phyloP scores from a whole-genome alignment of 2,113 vertebrate genomes.

The Cololabis saira region DNA sequence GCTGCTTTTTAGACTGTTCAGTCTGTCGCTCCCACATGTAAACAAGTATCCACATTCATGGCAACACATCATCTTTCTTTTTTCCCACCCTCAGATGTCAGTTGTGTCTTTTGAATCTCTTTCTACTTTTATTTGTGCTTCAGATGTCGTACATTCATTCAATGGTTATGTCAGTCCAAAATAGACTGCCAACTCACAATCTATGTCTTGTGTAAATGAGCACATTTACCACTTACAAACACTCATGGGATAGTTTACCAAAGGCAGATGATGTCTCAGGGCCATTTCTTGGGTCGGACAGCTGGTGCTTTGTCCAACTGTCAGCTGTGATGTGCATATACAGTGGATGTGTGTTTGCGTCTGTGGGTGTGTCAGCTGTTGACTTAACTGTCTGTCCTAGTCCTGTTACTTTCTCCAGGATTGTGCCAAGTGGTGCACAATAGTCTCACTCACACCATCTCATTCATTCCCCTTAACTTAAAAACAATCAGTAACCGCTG shows the following conservation, averaged over 20 bases:
- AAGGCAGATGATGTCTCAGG: constrained; percentile 23
- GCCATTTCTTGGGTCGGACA: constrained; percentile 45
- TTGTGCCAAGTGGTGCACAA: constrained; percentile 60
- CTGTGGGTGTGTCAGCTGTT: constrained; percentile 65
- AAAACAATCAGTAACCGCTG: neutral
- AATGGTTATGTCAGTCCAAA: no score
- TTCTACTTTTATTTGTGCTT: no score
- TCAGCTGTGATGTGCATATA: constrained; percentile 60
- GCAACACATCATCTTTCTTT: no score
- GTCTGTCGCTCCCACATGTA: no score
- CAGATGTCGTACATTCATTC: no score
- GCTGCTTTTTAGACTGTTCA: no score
- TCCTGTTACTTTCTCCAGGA: constrained; percentile 71
- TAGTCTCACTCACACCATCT: constrained; percentile 36
- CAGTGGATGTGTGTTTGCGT: constrained; percentile 23
- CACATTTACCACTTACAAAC: neutral
- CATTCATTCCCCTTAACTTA: constrained; percentile 11
- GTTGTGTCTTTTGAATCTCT: no score
- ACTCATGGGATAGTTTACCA: constrained; percentile 3
- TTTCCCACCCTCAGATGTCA: no score
- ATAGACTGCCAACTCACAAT: no score
- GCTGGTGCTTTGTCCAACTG: constrained; percentile 57
- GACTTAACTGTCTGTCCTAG: constrained; percentile 69
- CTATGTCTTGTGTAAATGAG: neutral
- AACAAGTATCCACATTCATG: no score